These are phyloP conservation scores for Coelinius sp. DNA, from an alignment of 2,888 invertebrate genomes.

Conservation along the genomic window DNA sequence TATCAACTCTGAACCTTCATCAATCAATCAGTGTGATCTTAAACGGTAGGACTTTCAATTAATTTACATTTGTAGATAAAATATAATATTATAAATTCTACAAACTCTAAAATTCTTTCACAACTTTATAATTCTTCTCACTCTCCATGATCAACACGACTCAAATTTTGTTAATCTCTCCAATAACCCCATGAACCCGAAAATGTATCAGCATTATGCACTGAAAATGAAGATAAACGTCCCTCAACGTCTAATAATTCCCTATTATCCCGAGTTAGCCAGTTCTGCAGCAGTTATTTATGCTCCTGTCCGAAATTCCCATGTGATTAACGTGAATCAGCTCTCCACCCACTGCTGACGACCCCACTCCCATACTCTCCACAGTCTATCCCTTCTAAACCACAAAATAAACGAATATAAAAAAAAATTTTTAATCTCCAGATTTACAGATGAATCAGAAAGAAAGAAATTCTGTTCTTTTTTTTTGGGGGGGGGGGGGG, in stretches of 20 bases:
- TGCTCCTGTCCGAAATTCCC: constrained; percentile 26
- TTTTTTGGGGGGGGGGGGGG: background rate
- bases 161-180: background rate
- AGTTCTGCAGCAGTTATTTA: constrained; percentile 35
- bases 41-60: background rate
- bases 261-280: constrained; percentile 53
- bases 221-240: constrained; percentile 55
- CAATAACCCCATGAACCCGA: background rate
- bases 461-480: background rate
- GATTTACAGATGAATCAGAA: background rate
- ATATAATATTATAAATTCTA: too few species aligned
- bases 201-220: constrained; percentile 35
- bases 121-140: too few species aligned
- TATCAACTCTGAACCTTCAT: too few species aligned
- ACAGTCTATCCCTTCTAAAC: background rate
- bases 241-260: constrained; percentile 56
- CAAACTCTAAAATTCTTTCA: too few species aligned
- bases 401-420: background rate
- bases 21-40: background rate
- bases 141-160: background rate
- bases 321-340: constrained; percentile 4
- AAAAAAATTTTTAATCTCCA: background rate
- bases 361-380: background rate
- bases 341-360: background rate
- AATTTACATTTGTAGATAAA: too few species aligned